Conservation (phyloP, 2,113 vertebrate genomes). For the Cettia cetti region DNA sequence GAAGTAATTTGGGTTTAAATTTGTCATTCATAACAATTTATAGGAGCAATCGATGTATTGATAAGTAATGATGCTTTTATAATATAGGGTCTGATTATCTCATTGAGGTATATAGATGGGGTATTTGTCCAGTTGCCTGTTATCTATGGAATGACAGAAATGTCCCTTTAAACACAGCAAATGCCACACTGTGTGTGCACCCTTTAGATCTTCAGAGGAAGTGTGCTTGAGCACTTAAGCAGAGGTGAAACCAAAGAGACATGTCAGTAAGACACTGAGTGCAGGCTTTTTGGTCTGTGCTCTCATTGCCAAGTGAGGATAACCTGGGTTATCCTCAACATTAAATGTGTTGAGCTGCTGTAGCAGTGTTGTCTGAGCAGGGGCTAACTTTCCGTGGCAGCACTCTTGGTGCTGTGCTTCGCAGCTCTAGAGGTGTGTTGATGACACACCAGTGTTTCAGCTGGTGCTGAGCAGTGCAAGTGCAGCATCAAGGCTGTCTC, state of each 20-base stretch:
- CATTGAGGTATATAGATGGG: neutral
- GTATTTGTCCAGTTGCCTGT: neutral
- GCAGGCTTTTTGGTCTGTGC: neutral
- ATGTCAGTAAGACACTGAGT: fast-evolving
- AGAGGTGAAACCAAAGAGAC: neutral
- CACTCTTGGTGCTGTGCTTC: neutral
- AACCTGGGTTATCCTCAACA: neutral
- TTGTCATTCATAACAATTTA: neutral
- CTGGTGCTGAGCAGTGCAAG: neutral
- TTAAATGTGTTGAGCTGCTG: neutral
- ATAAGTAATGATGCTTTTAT: neutral
- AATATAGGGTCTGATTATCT: neutral
- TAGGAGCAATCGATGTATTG: neutral
- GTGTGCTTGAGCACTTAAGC: neutral
- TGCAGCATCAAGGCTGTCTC: neutral
- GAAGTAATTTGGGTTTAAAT: neutral
- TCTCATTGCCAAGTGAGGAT: neutral
- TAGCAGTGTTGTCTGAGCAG: neutral
- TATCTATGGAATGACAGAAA: neutral
- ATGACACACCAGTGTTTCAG: neutral
- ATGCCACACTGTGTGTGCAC: neutral
- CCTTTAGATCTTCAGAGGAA: neutral
- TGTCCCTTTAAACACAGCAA: neutral
- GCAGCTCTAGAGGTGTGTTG: neutral
- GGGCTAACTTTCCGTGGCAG: neutral